These are phyloP conservation scores for Parus major DNA, from an alignment of 2,113 vertebrate species.

Conservation along the genomic window DNA sequence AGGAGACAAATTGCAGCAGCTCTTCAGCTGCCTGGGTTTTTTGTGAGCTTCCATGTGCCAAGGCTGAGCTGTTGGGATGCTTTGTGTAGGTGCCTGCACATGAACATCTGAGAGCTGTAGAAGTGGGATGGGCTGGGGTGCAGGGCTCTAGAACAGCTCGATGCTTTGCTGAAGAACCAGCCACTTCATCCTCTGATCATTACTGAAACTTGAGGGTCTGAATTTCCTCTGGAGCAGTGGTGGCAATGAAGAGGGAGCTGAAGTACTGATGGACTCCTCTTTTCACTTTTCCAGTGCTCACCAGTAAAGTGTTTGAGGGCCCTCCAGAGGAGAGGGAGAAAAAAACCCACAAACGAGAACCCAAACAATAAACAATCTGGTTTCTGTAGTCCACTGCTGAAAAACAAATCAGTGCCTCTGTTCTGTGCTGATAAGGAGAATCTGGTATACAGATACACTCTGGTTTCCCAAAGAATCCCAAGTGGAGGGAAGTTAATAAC, in stretches of 20 bases:
- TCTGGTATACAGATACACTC: not conserved
- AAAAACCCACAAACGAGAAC: not conserved
- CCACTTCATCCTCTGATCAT: fast-evolving
- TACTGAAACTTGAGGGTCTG: not conserved
- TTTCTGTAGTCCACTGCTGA: not conserved
- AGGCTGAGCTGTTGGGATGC: not conserved
- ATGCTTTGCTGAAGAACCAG: not conserved
- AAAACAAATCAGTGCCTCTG: not conserved
- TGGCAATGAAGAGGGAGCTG: not conserved
- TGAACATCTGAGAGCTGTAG: not conserved
- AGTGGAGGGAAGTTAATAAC: not conserved
- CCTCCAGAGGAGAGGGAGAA: not conserved
- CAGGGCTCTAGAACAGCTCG: not conserved
- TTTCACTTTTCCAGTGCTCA: not conserved
- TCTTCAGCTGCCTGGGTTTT: not conserved
- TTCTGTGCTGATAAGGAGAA: not conserved
- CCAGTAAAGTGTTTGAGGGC: not conserved
- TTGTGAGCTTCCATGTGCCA: not conserved
- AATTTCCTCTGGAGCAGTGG: not conserved
- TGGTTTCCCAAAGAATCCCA: not conserved
- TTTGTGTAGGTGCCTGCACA: not conserved
- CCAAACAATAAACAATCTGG: not conserved
- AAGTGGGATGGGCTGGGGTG: not conserved
- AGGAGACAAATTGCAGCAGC: not conserved
- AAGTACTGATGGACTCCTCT: not conserved